These are phyloP conservation scores for Lophochroa leadbeateri DNA, from an alignment of 2,113 vertebrate genomes.

Conservation along the genomic window DNA sequence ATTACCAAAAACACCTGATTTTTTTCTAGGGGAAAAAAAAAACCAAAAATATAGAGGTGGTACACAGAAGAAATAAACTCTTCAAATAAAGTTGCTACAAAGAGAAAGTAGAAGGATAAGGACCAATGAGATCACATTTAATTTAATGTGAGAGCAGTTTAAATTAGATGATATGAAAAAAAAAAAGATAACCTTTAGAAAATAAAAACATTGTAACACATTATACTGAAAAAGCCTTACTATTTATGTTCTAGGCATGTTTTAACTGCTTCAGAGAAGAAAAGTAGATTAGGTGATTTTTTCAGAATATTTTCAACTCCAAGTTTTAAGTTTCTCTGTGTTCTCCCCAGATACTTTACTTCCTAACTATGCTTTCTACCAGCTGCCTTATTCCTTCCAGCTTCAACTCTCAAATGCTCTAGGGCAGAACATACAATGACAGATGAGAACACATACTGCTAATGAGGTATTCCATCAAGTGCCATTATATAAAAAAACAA, in stretches of 20 bases:
- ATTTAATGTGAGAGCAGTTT: neutral
- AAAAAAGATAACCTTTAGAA: neutral
- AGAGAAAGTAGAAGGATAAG: neutral
- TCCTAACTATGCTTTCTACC: neutral
- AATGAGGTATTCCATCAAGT: neutral
- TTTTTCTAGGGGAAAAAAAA: neutral
- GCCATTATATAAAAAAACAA: neutral
- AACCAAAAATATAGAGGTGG: neutral
- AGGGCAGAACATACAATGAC: neutral
- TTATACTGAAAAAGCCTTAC: neutral
- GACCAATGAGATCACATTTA: neutral
- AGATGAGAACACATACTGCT: neutral
- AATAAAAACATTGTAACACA: neutral
- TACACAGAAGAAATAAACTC: neutral
- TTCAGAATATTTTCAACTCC: neutral
- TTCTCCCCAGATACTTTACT: rapidly evolving
- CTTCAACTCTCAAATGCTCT: neutral
- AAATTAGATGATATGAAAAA: neutral
- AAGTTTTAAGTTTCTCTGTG: neutral
- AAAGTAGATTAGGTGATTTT: neutral
- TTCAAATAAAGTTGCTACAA: neutral
- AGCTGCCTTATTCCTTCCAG: neutral
- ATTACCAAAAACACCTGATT: neutral
- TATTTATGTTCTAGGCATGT: neutral
- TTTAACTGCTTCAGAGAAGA: neutral